A percentile compares a stretch with the other conserved stretches of the same genome.
phyloP scores from a whole-genome alignment of 2,888 invertebrate genomes.

The Hedychridium roseum region DNA sequence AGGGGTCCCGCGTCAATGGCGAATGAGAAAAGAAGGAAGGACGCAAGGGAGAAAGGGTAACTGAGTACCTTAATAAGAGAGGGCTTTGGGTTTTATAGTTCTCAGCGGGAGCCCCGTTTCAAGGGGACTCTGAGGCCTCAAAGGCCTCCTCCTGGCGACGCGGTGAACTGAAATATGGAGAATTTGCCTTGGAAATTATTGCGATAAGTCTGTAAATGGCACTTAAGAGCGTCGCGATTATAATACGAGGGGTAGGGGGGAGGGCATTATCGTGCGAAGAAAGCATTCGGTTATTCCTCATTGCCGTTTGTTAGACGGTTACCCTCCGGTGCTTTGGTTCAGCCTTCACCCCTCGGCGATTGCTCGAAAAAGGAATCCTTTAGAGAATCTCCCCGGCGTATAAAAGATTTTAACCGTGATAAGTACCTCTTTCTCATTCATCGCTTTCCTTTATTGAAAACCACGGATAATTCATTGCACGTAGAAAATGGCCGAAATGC shows the following conservation, averaged over 20 bases:
- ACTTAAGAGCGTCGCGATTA: conserved; percentile 22
- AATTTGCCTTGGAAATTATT: conserved; percentile 30
- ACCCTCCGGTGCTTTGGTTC: no score
- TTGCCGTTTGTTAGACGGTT: conserved; percentile 8
- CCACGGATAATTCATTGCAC: no score
- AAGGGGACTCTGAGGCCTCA: conserved; percentile 19
- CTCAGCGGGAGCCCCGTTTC: conserved; percentile 15
- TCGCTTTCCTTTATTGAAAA: no score
- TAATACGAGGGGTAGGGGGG: no score
- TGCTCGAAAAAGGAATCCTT: no score
- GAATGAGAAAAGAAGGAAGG: no score
- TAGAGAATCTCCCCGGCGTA: no score
- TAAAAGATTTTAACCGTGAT: no score
- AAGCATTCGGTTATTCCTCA: not conserved
- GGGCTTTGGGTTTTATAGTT: conserved; percentile 25
- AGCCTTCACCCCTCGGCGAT: no score
- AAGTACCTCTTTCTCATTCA: no score
- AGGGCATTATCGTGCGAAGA: conserved; percentile 15
- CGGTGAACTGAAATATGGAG: conserved; percentile 21
- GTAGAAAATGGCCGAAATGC: no score
- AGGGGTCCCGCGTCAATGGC: no score
- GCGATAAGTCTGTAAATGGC: conserved; percentile 23
- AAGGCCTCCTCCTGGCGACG: conserved; percentile 16
- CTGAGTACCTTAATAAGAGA: conserved; percentile 22
- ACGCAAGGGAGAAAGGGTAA: conserved; percentile 18